Base-by-base conservation (phyloP, 2,888 invertebrate genomes). In the Kuschelorhynchus macadamiae region DNA sequence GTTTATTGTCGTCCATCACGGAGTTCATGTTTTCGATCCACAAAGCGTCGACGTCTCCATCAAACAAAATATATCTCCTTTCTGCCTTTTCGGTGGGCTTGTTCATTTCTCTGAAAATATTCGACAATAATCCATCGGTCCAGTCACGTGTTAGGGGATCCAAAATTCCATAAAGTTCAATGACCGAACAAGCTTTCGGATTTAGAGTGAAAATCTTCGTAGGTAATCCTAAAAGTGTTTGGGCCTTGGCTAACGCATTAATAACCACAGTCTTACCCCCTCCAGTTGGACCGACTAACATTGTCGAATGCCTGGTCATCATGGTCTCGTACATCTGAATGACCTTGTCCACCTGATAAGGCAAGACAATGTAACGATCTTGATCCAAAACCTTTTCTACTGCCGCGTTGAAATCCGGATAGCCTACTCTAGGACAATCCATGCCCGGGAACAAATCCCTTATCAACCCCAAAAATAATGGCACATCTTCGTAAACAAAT, bases 11-110 rank as follows among this genome's bases (percentile, higher is more conserved):
- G 79, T 97, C 97, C 96, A 97, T 96, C 1, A 97, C 96, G 0
- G 96, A 95, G 85, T 96, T 97, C 95, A 97, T 96, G 84, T 96
- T 97, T 84, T 97, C 97, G 72, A 97, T 95, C 96, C 96, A 97
- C 39, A 96, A 86, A 0, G 96, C 94, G 85, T 97, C 96, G 1
- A 97, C 95, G 80, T 96, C 96, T 1, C 97, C 97, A 80, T 97
- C 97, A 84, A 96, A 96, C 47, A 96, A 85, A 47, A 96, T 94
- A 81, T 94, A 76, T 44, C 75, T 53, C 56, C 90, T 88, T 80
- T 95, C 95, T 71, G 90, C 86, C 76, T 87, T 89, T 14, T 91
- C 91, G 2, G 88, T 84, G 0, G 90, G 93, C 85, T 88, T 91
- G 85, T 96, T 96, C 84, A 96, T 92, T 80, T 95, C 95, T 47